These are phyloP conservation scores for Lerema accius DNA, from an alignment of 1,140 invertebrate genomes.

Conservation along the genomic window DNA sequence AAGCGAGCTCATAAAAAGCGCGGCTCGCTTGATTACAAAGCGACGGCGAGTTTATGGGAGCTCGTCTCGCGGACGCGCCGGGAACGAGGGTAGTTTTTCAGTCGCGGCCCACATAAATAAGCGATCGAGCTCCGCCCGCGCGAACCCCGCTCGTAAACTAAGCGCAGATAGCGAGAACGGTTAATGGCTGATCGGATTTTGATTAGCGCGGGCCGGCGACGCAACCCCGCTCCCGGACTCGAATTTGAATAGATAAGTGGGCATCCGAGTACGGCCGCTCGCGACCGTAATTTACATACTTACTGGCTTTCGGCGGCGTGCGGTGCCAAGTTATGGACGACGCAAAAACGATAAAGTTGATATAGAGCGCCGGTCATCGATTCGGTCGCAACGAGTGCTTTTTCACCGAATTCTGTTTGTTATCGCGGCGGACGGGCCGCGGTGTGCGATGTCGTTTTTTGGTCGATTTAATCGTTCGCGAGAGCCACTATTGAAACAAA, in stretches of 20 bases:
- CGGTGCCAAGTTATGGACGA: slow-evolving; percentile 76
- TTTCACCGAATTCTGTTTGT: slow-evolving; percentile 70
- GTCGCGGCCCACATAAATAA: slow-evolving; percentile 73
- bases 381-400: slow-evolving; percentile 59
- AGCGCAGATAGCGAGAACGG: slow-evolving; percentile 78
- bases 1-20: slow-evolving; percentile 74
- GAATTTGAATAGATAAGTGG: slow-evolving; percentile 82
- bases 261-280: slow-evolving; percentile 69
- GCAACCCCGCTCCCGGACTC: slow-evolving; percentile 63
- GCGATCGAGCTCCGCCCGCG: slow-evolving; percentile 58
- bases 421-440: slow-evolving; percentile 51
- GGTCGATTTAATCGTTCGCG: slow-evolving; percentile 57
- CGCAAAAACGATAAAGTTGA: slow-evolving; percentile 80
- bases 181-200: slow-evolving; percentile 82
- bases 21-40: slow-evolving; percentile 75
- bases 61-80: slow-evolving; percentile 36
- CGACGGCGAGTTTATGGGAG: slow-evolving; percentile 61
- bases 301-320: slow-evolving; percentile 75
- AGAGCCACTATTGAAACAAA: slow-evolving; percentile 50
- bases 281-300: slow-evolving; percentile 82
- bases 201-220: slow-evolving; percentile 79
- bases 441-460: slow-evolving; percentile 46
- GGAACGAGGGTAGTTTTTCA: slow-evolving; percentile 74
- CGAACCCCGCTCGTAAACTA: slow-evolving; percentile 73
- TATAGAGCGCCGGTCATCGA: slow-evolving; percentile 76